Evolutionary conservation across 2,113 vertebrate species (phyloP).

Genomic region (Pantherophis guttatus): DNA sequence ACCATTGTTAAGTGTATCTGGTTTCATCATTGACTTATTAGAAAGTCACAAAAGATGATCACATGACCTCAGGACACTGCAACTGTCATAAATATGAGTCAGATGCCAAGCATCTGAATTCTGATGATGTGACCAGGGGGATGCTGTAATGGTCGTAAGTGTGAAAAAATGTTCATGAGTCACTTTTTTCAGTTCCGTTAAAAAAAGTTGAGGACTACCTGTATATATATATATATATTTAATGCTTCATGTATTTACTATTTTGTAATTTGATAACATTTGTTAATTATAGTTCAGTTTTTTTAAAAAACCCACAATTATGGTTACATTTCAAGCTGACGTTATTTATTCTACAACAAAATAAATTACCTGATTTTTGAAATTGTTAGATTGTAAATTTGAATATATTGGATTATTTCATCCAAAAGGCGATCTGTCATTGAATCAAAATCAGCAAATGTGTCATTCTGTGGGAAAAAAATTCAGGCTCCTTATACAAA

Average conservation of each 20-base stretch:
- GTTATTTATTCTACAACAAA: conserved; percentile 32
- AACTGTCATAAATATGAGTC: neutral
- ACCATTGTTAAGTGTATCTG: neutral
- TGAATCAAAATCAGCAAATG: conserved; percentile 98
- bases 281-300: neutral
- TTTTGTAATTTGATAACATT: neutral
- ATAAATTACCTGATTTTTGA: conserved; percentile 94
- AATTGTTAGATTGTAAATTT: conserved; percentile 94
- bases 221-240: neutral
- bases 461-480: conserved; percentile 88
- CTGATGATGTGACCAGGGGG: neutral
- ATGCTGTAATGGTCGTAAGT: neutral
- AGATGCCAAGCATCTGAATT: neutral
- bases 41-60: neutral
- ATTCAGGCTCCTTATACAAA: conserved; percentile 51
- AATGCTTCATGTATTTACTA: neutral
- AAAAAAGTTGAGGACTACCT: too few relatives aligned
- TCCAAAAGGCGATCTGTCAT: conserved; percentile 98
- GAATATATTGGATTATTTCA: conserved; percentile 98
- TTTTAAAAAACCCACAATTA: neutral
- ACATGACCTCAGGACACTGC: neutral
- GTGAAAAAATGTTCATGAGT: neutral
- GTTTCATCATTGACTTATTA: neutral
- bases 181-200: too few relatives aligned
- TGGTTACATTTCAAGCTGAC: neutral